A percentile compares a stretch with the other conserved stretches of the same genome.
These are phyloP conservation scores for Carcinoscorpius rotundicauda DNA, from an alignment of 1,140 invertebrate genomes.

Conservation along the genomic window DNA sequence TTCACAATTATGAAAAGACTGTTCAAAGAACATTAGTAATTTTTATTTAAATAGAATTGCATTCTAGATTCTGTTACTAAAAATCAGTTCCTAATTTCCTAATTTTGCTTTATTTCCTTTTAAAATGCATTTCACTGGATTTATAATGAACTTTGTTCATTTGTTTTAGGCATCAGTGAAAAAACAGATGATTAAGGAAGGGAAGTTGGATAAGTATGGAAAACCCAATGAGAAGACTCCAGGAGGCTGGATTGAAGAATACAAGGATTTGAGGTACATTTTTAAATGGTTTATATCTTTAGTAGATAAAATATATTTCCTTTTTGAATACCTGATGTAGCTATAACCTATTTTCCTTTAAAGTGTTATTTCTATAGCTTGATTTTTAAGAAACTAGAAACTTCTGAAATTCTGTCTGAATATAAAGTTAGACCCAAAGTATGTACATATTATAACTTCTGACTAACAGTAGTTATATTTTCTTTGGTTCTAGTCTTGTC, in stretches of 20 bases:
- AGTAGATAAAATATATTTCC: too few relatives aligned
- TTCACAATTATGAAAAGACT: background rate
- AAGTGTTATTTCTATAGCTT: too few relatives aligned
- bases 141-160: background rate
- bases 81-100: background rate
- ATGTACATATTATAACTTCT: too few relatives aligned
- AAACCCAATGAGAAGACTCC: constrained; percentile 95
- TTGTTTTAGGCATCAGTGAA: constrained; percentile 60
- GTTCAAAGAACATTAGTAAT: background rate
- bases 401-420: too few relatives aligned
- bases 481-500: too few relatives aligned
- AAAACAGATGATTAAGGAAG: constrained; percentile 81
- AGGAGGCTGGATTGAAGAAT: constrained; percentile 23
- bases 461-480: too few relatives aligned
- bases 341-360: too few relatives aligned
- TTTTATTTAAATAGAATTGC: background rate
- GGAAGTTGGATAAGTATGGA: constrained; percentile 87
- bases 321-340: too few relatives aligned
- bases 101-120: background rate
- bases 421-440: too few relatives aligned
- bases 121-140: background rate
- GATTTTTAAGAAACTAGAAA: too few relatives aligned
- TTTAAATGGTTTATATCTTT: too few relatives aligned
- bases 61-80: constrained; percentile 1
- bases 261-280: constrained; percentile 3